Conservation (phyloP, 2,888 invertebrate genomes). For the Hyposoter dolosus region DNA sequence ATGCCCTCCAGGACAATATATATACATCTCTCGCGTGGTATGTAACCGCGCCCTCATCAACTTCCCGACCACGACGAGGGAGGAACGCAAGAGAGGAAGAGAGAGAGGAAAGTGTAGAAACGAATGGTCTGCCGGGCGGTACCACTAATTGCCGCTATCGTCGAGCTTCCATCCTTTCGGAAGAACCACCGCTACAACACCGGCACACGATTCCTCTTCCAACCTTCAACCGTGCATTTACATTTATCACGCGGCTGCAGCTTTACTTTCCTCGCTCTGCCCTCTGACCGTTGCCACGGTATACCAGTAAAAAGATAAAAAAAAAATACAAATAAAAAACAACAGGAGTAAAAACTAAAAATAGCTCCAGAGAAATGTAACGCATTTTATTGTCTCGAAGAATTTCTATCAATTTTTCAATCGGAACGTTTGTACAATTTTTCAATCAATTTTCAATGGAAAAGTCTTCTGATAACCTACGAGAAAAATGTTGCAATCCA, state of each 20-base stretch:
- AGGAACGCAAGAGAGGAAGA: slow-evolving; percentile 67
- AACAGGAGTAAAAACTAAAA: background rate
- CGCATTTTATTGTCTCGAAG: background rate
- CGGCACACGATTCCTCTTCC: slow-evolving; percentile 73
- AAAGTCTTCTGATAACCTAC: background rate
- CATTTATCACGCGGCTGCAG: slow-evolving; percentile 55
- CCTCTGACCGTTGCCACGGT: background rate
- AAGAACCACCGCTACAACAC: slow-evolving; percentile 59
- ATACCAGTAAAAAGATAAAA: background rate
- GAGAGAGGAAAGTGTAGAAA: slow-evolving; percentile 56
- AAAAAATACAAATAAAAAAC: background rate
- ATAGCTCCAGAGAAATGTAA: background rate
- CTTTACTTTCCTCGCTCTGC: slow-evolving; percentile 37
- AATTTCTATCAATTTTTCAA: background rate
- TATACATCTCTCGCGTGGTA: slow-evolving; percentile 48
- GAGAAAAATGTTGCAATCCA: no score
- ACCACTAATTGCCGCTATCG: slow-evolving; percentile 79
- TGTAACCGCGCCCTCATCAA: slow-evolving; percentile 75
- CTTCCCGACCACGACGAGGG: slow-evolving; percentile 66
- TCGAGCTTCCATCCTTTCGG: slow-evolving; percentile 52
- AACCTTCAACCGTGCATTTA: slow-evolving; percentile 73
- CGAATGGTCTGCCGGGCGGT: slow-evolving; percentile 67
- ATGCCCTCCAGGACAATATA: slow-evolving; percentile 34
- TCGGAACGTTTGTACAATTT: background rate
- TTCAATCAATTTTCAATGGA: background rate